Evolutionary conservation across 2,888 invertebrate species (phyloP).

Genomic region (Synergus japonicus): DNA sequence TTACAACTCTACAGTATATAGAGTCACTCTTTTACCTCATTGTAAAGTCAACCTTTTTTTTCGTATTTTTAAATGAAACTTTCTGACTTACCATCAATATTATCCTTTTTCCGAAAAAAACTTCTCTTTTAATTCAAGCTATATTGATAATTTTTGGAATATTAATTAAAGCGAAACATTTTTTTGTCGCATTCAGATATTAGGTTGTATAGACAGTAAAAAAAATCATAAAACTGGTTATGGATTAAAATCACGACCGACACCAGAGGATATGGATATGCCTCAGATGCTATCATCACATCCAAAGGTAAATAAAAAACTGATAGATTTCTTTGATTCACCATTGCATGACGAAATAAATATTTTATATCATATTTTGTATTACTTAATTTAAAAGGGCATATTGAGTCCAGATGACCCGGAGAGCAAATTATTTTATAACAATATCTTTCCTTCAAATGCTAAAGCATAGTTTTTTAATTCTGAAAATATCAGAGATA

Average conservation of each 20-base stretch:
- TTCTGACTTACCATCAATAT: background rate
- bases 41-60: background rate
- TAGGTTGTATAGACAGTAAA: slow-evolving; percentile 3
- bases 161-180: background rate
- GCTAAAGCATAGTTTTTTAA: too few relatives aligned
- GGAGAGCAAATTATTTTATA: too few relatives aligned
- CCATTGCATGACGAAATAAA: background rate
- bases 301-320: slow-evolving; percentile 15
- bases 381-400: too few relatives aligned
- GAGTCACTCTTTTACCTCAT: background rate
- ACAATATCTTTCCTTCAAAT: too few relatives aligned
- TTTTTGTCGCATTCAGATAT: slow-evolving; percentile 1
- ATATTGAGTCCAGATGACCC: too few relatives aligned
- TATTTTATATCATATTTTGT: too few relatives aligned
- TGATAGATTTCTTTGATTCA: background rate
- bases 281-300: slow-evolving; percentile 8
- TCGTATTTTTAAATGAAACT: background rate
- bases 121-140: too few relatives aligned
- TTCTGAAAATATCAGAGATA: too few relatives aligned
- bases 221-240: slow-evolving; percentile 12
- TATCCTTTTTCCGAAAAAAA: too few relatives aligned
- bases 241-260: slow-evolving; percentile 24
- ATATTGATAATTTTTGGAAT: background rate
- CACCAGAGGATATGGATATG: slow-evolving; percentile 22
- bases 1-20: background rate